Percentiles rank a stretch among this genome's conserved stretches.
phyloP scores from a whole-genome alignment of 2,888 invertebrate genomes.

The Sussaba pulchella region DNA sequence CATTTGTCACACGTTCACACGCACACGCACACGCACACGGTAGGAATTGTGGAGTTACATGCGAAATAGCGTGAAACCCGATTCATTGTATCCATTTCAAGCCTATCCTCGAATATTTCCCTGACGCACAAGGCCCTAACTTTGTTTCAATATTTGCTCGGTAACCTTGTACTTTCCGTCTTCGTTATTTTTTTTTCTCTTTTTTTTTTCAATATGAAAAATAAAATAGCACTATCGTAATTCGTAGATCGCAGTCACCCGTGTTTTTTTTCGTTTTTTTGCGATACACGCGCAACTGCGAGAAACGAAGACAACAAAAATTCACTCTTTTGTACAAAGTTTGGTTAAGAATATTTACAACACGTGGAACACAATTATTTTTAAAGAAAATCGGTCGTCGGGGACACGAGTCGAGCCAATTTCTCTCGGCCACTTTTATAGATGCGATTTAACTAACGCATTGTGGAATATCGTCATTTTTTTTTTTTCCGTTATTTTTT shows the following conservation, averaged over 20 bases:
- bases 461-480: constrained; percentile 18
- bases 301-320: constrained; percentile 53
- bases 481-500: constrained; percentile 5
- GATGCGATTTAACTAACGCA: constrained; percentile 19
- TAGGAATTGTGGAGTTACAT: background rate
- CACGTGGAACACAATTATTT: constrained; percentile 41
- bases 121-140: constrained; percentile 3
- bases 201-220: constrained; percentile 62
- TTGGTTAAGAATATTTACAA: constrained; percentile 62
- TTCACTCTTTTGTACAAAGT: constrained; percentile 55
- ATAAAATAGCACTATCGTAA: constrained; percentile 58
- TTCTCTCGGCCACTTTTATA: constrained; percentile 22
- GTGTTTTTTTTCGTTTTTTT: too few relatives aligned
- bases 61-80: constrained; percentile 24
- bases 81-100: background rate
- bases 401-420: constrained; percentile 28
- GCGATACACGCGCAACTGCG: constrained; percentile 29
- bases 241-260: constrained; percentile 51
- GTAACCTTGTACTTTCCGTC: background rate
- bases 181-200: constrained; percentile 29
- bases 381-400: constrained; percentile 18
- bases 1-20: background rate
- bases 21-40: background rate
- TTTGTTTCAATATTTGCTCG: background rate
- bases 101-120: background rate